Percentiles rank a stretch among this genome's conserved stretches.
Evolutionary conservation across 2,113 vertebrate genomes (phyloP).

Genomic region (Verasper variegatus): DNA sequence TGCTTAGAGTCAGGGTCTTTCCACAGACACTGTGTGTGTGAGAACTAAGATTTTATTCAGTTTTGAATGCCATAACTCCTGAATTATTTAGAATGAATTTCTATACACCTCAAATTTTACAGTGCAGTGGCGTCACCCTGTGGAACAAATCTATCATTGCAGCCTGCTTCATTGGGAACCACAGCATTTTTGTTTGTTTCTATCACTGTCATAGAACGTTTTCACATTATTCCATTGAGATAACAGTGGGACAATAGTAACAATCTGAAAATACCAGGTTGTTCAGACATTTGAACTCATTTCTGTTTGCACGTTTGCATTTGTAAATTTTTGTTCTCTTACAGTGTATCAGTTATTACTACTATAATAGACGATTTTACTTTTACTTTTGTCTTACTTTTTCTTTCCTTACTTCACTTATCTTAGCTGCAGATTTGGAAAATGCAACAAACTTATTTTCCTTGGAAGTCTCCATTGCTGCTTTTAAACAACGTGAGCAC

Average conservation of each 20-base stretch:
- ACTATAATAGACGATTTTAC: too few relatives aligned
- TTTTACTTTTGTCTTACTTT: too few relatives aligned
- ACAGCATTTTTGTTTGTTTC: too few relatives aligned
- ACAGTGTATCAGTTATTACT: too few relatives aligned
- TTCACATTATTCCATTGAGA: not conserved
- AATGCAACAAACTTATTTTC: too few relatives aligned
- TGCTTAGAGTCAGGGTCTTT: not conserved
- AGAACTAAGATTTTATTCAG: not conserved
- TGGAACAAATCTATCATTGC: slow-evolving; percentile 21
- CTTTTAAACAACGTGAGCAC: too few relatives aligned
- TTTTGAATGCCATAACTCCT: not conserved
- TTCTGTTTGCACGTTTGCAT: not conserved
- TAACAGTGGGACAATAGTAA: not conserved
- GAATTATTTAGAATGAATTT: not conserved
- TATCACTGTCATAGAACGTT: not conserved
- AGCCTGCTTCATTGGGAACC: not conserved
- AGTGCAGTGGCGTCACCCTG: slow-evolving; percentile 39
- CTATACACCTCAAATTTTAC: not conserved
- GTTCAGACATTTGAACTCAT: too few relatives aligned
- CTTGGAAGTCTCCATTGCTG: too few relatives aligned
- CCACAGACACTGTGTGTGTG: not conserved
- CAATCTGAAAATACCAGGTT: too few relatives aligned
- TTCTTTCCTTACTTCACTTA: too few relatives aligned
- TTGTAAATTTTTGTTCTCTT: too few relatives aligned
- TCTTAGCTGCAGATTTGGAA: too few relatives aligned